Conservation (phyloP, 2,888 invertebrate species). For the Camptogramma bilineatum region DNA sequence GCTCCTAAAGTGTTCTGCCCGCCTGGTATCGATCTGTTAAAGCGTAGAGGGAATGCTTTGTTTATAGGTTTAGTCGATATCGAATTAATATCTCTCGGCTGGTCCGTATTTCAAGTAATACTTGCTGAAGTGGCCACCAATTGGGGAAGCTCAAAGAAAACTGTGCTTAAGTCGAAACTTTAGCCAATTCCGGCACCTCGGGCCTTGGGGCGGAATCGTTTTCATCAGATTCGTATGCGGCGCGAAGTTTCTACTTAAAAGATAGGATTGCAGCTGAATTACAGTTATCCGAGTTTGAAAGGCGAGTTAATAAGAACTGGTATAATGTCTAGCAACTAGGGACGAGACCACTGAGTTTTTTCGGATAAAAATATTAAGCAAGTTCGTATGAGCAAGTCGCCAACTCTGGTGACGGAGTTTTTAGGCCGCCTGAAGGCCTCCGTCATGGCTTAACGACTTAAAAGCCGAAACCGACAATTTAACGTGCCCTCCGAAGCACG, state of each 20-base stretch:
- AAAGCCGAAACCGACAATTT: too few relatives aligned
- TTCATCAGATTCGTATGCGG: constrained; percentile 36
- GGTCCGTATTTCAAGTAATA: constrained; percentile 7
- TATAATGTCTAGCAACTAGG: constrained; percentile 26
- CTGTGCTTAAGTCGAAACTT: constrained; percentile 26
- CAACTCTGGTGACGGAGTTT: too few relatives aligned
- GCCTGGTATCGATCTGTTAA: constrained; percentile 69
- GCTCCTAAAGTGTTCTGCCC: constrained; percentile 64
- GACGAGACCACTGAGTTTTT: constrained; percentile 4
- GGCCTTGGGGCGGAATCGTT: constrained; percentile 17
- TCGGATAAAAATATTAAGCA: not conserved
- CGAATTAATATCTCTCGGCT: constrained; percentile 14
- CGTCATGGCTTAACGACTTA: too few relatives aligned
- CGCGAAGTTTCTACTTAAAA: constrained; percentile 29
- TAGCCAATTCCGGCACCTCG: constrained; percentile 22
- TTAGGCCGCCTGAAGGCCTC: too few relatives aligned
- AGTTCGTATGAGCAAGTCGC: too few relatives aligned
- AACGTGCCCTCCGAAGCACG: too few relatives aligned
- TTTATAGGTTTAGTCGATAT: constrained; percentile 36
- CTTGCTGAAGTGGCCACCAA: constrained; percentile 23
- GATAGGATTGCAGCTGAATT: constrained; percentile 42
- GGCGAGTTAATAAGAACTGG: constrained; percentile 39
- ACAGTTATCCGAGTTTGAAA: constrained; percentile 40
- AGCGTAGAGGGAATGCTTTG: constrained; percentile 48
- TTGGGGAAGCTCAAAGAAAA: constrained; percentile 21